Evolutionary conservation across 1,140 invertebrate species (phyloP), one percentile per base, ranked within the genome.

Genomic region (Anadara kagoshimensis): DNA sequence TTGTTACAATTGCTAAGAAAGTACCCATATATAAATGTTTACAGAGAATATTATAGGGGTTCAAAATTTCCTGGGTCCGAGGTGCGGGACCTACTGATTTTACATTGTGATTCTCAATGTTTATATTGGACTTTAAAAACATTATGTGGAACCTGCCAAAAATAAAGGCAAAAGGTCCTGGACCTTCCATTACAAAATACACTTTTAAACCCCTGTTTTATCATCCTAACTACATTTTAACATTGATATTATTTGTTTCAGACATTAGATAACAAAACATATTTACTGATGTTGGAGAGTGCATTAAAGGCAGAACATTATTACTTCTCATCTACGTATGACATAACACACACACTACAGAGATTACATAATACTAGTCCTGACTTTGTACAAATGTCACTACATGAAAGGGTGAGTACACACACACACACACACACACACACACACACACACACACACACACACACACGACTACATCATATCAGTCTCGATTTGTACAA

Each of bases 241-340:
- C 1, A 14, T 59, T 18, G 14, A 41, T 18, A 12, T 59, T n/a
- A 29, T n/a, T n/a, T n/a, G n/a, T 69, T 77, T 20, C 86, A 94
- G 92, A 91, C 92, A 62, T 91, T 93, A 80, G 88, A 94, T 87
- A 96, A 98, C 87, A 92, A 91, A 51, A 91, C 90, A 16, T 98
- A 97, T 85, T 85, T 96, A 66, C 91, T 92, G 0, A 95, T 98
- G 94, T 83, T 98, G 1, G 93, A 94, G 47, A 73, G 63, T 59
- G 93, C 95, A 0, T 88, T 98, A 63, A 92, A 93, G 57, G 94
- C 94, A 14, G 95, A 95, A 11, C 92, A 93, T 76, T 96, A 96
- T 78, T 98, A 98, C 88, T 98, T 96, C 90, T 98, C 96, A 43
- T 94, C 97, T 73, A 94, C 94, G 0, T 98, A 97, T 85, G 97